Percentiles rank a stretch among this genome's conserved stretches.
phyloP scores from a whole-genome alignment of 2,113 vertebrate genomes.

The Otocyon megalotis region DNA sequence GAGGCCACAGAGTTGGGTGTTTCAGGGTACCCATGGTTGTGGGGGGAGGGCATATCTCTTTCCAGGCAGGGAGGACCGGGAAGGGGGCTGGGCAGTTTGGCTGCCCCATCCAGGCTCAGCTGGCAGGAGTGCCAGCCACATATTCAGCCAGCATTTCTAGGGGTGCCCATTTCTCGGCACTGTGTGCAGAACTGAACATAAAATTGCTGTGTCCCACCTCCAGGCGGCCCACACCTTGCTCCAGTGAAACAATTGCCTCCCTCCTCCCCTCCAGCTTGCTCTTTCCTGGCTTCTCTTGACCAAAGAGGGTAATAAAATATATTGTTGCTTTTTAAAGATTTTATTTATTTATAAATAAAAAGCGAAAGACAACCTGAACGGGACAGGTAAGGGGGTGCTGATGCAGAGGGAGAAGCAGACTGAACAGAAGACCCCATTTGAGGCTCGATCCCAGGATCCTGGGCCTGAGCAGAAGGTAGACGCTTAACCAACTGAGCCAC shows the following conservation, averaged over 20 bases:
- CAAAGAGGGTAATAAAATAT: not conserved
- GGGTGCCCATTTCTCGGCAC: fast-evolving
- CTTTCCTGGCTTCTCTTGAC: not conserved
- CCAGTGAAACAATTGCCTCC: no score
- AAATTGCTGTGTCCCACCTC: not conserved
- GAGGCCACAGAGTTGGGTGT: no score
- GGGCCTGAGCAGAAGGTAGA: not conserved
- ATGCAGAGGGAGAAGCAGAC: not conserved
- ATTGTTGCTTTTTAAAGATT: not conserved
- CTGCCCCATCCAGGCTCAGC: not conserved
- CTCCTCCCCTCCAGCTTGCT: no score
- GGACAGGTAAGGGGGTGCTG: no score
- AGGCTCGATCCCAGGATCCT: not conserved
- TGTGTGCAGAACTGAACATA: not conserved
- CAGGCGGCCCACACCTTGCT: not conserved
- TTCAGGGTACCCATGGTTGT: not conserved
- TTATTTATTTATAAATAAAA: not conserved
- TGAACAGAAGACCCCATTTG: not conserved
- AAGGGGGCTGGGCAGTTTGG: not conserved
- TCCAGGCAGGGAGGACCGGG: not conserved
- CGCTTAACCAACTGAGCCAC: not conserved
- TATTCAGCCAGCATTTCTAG: no score
- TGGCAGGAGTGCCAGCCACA: not conserved
- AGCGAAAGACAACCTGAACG: not conserved
- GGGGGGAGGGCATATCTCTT: not conserved